Percentiles rank a stretch among this genome's conserved stretches.
phyloP scores from a whole-genome alignment of 1,140 invertebrate genomes.

The Steinernema feltiae region DNA sequence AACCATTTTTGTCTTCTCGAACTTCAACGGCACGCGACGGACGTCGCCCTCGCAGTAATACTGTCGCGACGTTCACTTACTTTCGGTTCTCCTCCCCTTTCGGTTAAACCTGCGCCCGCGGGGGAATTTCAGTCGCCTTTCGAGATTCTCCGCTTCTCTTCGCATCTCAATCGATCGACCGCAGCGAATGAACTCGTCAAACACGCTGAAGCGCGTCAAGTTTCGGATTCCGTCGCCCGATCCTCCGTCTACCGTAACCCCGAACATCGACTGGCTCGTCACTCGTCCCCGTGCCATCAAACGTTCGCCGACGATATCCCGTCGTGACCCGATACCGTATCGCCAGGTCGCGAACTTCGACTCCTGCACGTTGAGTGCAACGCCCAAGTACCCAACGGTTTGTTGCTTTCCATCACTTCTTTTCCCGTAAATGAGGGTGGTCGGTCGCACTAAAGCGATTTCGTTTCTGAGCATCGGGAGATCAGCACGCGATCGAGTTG shows the following conservation, averaged over 20 bases:
- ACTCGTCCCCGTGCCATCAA: neutral
- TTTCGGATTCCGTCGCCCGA: constrained; percentile 7
- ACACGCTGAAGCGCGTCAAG: neutral
- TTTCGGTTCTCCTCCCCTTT: neutral
- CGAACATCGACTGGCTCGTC: neutral
- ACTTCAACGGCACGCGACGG: too few relatives aligned
- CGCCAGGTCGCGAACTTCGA: neutral
- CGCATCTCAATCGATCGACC: neutral
- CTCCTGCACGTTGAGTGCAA: neutral
- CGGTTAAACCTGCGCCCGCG: neutral
- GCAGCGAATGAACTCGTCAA: neutral
- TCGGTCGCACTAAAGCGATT: too few relatives aligned
- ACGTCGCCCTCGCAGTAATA: neutral
- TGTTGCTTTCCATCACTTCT: neutral
- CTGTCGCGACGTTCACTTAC: neutral
- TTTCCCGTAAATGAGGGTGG: neutral
- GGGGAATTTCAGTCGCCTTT: neutral
- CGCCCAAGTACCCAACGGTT: neutral
- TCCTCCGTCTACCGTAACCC: neutral
- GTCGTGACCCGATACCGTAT: neutral
- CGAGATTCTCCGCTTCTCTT: neutral
- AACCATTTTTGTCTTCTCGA: too few relatives aligned
- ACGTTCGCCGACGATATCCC: neutral
- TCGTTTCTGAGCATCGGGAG: too few relatives aligned
- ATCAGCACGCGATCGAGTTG: too few relatives aligned